A percentile compares a stretch with the other conserved stretches of the same genome.
Conservation (phyloP, 2,797 vertebrate genomes). For the Syngnathus acus region DNA sequence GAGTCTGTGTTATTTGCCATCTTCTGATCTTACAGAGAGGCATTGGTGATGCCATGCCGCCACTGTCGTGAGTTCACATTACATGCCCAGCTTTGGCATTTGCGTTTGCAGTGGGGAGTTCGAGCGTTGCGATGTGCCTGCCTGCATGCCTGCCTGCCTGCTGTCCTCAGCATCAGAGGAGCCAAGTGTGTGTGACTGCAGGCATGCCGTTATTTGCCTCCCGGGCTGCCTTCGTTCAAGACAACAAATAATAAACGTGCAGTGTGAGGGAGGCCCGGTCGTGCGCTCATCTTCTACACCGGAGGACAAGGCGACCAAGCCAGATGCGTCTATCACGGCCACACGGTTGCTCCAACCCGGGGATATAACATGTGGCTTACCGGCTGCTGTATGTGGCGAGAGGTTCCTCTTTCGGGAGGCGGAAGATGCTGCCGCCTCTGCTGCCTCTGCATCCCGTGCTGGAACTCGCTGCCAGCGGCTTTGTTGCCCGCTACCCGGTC, state of each 20-base stretch:
- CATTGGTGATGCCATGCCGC: neutral
- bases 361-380: slow-evolving; percentile 46
- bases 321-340: slow-evolving; percentile 22
- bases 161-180: slow-evolving; percentile 14
- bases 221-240: neutral
- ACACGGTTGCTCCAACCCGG: slow-evolving; percentile 6
- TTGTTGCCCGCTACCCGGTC: slow-evolving; percentile 63
- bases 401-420: slow-evolving; percentile 64
- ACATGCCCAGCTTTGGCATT: slow-evolving; percentile 26
- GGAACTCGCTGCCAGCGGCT: slow-evolving; percentile 57
- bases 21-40: neutral
- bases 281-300: slow-evolving; percentile 20
- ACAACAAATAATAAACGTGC: slow-evolving; percentile 24
- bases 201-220: neutral
- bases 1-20: neutral
- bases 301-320: slow-evolving; percentile 31
- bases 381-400: slow-evolving; percentile 72
- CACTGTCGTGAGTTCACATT: slow-evolving; percentile 26
- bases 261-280: slow-evolving; percentile 42
- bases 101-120: slow-evolving; percentile 15
- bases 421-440: slow-evolving; percentile 61
- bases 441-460: slow-evolving; percentile 1
- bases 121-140: slow-evolving; percentile 18
- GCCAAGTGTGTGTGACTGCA: slow-evolving; percentile 26
- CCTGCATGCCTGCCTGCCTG: slow-evolving; percentile 8